Base-by-base conservation (phyloP, 2,113 vertebrate species). In the Sinosuthora webbiana region DNA sequence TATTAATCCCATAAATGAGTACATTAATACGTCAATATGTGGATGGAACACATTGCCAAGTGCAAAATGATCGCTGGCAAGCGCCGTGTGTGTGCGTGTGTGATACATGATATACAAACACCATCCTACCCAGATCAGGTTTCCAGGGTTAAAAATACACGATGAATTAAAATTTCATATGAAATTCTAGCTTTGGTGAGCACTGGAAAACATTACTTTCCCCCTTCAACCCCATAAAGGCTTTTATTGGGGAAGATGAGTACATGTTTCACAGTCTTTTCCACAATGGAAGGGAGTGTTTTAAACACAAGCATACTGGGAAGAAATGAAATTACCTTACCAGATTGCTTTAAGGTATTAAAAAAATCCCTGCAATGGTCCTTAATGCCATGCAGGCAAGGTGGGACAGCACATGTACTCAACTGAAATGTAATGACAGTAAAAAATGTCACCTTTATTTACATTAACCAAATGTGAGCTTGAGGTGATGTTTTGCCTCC, bases 291-390 rank as follows among this genome's bases (percentile, higher is more conserved):
- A 71, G 69, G 55, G 60, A 11, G 16, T 5, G 62, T 93, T 93
- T 81, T 75, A 83, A 88, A 60, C 77, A 68, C 76, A 65, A 56
- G 52, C 75, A 67, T 47, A 55, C n/a, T 78, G 63, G 81, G 74
- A 77, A 95, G 80, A 80, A 80, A 83, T 71, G 6, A 60, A 94
- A 95, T 91, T 92, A 49, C 73, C 68, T 97, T 95, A 92, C 84
- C 95, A 93, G 84, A 81, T 60, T 83, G 67, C 27, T 50, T 91
- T 63, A 78, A 85, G 28, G 42, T 65, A 53, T 28, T 68, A 67
- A 87, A 82, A 90, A 91, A 42, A 24, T 2, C 18, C 21, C 42
- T 67, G 11, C 33, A 71, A 42, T 78, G n/a, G 63, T 83, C 64
- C 52, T 71, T 75, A 57, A 50, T 68, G 76, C 35, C 16, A 11